phyloP scores from a whole-genome alignment of 2,113 vertebrate genomes.

The Corvus hawaiiensis region DNA sequence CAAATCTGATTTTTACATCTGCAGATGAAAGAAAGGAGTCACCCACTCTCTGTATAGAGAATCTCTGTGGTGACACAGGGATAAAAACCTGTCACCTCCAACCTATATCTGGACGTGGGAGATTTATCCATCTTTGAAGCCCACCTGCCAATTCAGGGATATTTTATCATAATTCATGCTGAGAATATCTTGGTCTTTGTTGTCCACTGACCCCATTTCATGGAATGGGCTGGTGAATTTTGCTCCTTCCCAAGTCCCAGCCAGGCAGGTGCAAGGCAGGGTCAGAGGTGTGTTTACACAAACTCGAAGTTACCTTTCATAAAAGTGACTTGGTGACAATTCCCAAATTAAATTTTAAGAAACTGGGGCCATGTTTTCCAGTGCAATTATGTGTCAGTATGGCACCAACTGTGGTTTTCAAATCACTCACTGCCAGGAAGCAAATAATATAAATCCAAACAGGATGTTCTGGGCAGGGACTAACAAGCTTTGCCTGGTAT shows the following conservation, averaged over 20 bases:
- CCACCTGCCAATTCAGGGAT: neutral
- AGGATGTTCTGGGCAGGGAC: neutral
- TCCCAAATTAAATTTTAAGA: neutral
- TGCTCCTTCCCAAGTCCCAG: neutral
- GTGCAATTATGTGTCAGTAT: neutral
- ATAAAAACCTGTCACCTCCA: neutral
- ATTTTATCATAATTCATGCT: neutral
- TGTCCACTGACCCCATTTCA: neutral
- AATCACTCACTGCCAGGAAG: neutral
- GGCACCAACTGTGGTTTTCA: neutral
- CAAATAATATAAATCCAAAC: constrained; percentile 1
- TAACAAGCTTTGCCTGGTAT: neutral
- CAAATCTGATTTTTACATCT: neutral
- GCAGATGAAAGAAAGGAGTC: neutral
- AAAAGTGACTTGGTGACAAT: neutral
- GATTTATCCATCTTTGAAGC: neutral
- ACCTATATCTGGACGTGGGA: neutral
- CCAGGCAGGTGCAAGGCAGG: neutral
- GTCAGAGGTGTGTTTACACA: neutral
- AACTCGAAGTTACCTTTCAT: neutral
- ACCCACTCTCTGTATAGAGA: neutral
- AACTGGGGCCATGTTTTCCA: neutral
- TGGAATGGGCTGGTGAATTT: neutral
- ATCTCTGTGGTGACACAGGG: neutral
- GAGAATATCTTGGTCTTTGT: neutral